Evolutionary conservation across 1,140 invertebrate genomes (phyloP).

Genomic region (Listronotus bonariensis): DNA sequence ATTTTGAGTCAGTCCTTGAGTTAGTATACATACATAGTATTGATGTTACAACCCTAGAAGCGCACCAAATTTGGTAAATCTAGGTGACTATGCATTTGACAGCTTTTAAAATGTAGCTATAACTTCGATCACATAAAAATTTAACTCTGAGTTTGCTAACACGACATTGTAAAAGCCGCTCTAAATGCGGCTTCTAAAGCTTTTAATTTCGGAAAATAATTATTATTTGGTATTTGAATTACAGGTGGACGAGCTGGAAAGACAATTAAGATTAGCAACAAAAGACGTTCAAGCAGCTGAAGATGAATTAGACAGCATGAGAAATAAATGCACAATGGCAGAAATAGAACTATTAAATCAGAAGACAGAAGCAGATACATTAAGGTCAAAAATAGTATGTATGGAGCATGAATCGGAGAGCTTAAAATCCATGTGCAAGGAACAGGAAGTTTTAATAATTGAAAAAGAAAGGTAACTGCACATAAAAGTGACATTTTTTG

Average conservation of each 20-base stretch:
- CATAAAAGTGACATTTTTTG: no score
- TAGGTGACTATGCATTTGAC: no score
- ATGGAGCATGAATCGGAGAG: slow-evolving; percentile 44
- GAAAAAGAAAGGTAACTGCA: slow-evolving; percentile 39
- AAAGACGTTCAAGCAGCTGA: slow-evolving; percentile 38
- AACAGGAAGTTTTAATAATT: slow-evolving; percentile 43
- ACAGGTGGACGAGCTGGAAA: slow-evolving; percentile 37
- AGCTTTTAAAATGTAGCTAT: no score
- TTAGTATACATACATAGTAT: no score
- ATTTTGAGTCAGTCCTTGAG: no score
- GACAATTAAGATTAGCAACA: slow-evolving; percentile 36
- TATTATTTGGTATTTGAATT: background rate
- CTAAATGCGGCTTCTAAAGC: no score
- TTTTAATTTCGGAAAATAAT: no score
- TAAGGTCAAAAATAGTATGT: slow-evolving; percentile 32
- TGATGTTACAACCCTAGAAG: no score
- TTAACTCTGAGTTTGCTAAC: no score
- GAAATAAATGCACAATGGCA: slow-evolving; percentile 32
- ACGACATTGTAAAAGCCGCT: no score
- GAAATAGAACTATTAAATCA: slow-evolving; percentile 33
- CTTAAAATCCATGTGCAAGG: slow-evolving; percentile 42
- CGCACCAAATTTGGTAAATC: no score
- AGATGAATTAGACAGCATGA: slow-evolving; percentile 42
- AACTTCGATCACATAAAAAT: no score
- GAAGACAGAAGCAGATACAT: slow-evolving; percentile 35